Percentiles rank a stretch among this genome's conserved stretches.
These are phyloP conservation scores for Conopomorpha cramerella DNA, from an alignment of 1,140 invertebrate species.

Conservation along the genomic window DNA sequence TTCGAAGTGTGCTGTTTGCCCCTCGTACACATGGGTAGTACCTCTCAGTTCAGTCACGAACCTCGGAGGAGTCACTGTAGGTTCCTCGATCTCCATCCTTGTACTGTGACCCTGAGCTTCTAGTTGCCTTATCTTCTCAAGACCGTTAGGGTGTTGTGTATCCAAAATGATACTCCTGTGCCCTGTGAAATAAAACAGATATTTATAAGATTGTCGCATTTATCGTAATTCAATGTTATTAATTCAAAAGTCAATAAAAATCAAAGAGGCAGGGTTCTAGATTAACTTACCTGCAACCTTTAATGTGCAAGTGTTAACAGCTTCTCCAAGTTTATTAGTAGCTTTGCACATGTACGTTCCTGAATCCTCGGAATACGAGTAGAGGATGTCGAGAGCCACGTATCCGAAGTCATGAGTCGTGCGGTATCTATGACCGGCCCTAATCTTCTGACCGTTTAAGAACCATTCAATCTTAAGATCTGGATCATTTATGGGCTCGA, in stretches of 20 bases:
- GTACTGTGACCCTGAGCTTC: conserved; percentile 81
- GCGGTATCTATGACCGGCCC: conserved; percentile 84
- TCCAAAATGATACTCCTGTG: conserved; percentile 85
- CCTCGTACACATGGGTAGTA: conserved; percentile 82
- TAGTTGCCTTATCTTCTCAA: conserved; percentile 88
- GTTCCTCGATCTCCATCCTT: conserved; percentile 81
- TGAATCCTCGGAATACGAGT: conserved; percentile 91
- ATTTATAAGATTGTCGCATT: too few species aligned
- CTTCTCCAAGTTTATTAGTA: conserved; percentile 89
- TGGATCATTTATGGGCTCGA: conserved; percentile 95
- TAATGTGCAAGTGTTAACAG: conserved; percentile 89
- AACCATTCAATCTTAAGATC: conserved; percentile 96
- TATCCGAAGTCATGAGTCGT: conserved; percentile 96
- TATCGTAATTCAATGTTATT: too few species aligned
- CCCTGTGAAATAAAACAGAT: conserved; percentile 59
- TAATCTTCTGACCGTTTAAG: conserved; percentile 80
- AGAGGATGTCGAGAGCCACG: conserved; percentile 91
- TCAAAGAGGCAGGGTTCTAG: too few species aligned
- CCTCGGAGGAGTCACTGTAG: conserved; percentile 75
- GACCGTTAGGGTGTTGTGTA: conserved; percentile 89
- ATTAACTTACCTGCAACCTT: conserved; percentile 70
- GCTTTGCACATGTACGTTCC: conserved; percentile 95
- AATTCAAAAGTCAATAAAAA: too few species aligned
- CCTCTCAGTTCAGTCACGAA: conserved; percentile 83
- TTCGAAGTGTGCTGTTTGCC: conserved; percentile 88